Evolutionary conservation across 2,888 invertebrate genomes (phyloP), one percentile per base, ranked within the genome.

Genomic region (Hydrotaea cyrtoneurina): DNA sequence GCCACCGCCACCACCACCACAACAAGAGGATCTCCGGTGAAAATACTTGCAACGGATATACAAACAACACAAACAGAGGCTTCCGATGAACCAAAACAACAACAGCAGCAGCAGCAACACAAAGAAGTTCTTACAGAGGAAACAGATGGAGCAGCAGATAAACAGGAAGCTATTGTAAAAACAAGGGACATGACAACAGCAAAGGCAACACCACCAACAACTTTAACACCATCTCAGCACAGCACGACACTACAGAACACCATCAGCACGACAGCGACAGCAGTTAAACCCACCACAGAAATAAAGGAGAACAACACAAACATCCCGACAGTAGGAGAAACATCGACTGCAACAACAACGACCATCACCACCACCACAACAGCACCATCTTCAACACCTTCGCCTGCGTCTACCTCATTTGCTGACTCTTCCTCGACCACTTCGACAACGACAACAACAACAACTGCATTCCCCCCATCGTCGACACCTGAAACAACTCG

Each of bases 401-500:
- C 36, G 19, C 11, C 39, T 59, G 36, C 73, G 26, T 69, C 74
- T 53, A 53, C 77, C 23, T 62, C 53, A 55, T 64, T n/a, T 3
- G 55, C 66, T 7, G 26, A 31, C 15, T 17, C 72, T 23, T 66
- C 59, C 55, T 17, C 31, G n/a, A 11, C 76, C 55, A 36, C 71
- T 11, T 62, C 50, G 8, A 50, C 69, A 2, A 62, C 82, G 19
- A 36, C 26, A 46, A 19, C 57, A 21, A 50, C 66, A 73, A n/a
- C 86, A 75, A 43, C 74, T 79, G 31, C 83, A 77, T 17, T 77
- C 78, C 36, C 73, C 66, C 62, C 80, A 78, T 21, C 83, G 39
- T 66, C 87, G 71, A 74, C 81, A 78, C 55, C 83, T 62, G 81
- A 85, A 31, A 75, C 78, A 17, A 89, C 91, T 80, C 92, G 88